Evolutionary conservation across 1,140 invertebrate genomes (phyloP).

Genomic region (Holcopasites calliopsidis): DNA sequence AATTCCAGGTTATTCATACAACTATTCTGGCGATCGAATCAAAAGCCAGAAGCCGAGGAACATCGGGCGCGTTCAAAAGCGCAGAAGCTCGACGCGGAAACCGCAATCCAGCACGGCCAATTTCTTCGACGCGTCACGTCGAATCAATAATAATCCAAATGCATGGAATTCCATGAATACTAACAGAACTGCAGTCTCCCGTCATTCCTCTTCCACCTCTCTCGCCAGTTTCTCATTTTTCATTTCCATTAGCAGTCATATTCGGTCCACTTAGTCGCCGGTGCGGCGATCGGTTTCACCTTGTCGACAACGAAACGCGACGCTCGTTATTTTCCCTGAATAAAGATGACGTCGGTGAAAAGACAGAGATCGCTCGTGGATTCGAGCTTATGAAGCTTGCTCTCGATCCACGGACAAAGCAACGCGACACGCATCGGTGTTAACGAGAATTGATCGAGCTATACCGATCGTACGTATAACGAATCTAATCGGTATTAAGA

Average conservation of each 20-base stretch:
- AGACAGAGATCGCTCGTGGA: neutral
- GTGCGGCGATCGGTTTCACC: conserved; percentile 37
- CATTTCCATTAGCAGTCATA: conserved; percentile 47
- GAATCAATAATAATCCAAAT: conserved; percentile 49
- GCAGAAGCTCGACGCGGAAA: conserved; percentile 4
- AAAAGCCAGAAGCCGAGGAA: neutral
- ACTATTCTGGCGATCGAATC: neutral
- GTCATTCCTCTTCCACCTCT: neutral
- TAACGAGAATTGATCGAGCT: neutral
- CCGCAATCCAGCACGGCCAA: conserved; percentile 31
- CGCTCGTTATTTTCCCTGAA: conserved; percentile 44
- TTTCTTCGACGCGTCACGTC: conserved; percentile 34
- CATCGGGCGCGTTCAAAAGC: neutral
- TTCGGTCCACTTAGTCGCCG: conserved; percentile 40
- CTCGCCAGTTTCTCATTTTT: conserved; percentile 40
- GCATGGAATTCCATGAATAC: conserved; percentile 46
- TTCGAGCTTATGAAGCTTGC: conserved; percentile 1
- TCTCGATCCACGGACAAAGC: neutral
- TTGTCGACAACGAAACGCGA: conserved; percentile 38
- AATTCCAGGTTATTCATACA: no score
- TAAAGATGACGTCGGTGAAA: conserved; percentile 21
- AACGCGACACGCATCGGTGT: neutral
- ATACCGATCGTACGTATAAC: neutral
- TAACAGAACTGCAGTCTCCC: conserved; percentile 14
- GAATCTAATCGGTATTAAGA: no score